These are phyloP conservation scores for Cryptophagus acutangulus DNA, from an alignment of 2,888 invertebrate genomes.

Conservation along the genomic window DNA sequence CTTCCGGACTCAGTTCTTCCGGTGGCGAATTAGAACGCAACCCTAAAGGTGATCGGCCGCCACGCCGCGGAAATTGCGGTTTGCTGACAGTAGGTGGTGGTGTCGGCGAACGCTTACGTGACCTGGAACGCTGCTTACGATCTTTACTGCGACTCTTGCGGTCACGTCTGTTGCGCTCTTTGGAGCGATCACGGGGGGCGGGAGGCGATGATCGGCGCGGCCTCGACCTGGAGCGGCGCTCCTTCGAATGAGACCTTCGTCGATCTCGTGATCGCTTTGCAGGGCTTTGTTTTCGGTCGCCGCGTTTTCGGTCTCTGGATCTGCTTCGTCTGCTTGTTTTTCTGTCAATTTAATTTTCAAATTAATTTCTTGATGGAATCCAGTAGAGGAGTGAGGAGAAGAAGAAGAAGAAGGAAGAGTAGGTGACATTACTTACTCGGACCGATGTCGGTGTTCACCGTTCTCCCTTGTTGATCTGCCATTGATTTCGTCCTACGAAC, in stretches of 20 bases:
- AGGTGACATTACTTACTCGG: slow-evolving; percentile 59
- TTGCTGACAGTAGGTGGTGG: slow-evolving; percentile 22
- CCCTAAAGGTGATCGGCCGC: slow-evolving; percentile 39
- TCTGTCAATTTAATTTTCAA: too few relatives aligned
- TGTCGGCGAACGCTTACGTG: slow-evolving; percentile 28
- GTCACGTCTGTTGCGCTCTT: slow-evolving; percentile 1
- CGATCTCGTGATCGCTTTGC: slow-evolving; percentile 3
- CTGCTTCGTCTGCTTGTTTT: slow-evolving; percentile 26
- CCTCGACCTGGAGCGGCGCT: slow-evolving; percentile 16
- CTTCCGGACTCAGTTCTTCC: slow-evolving; percentile 87
- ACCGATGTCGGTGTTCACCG: slow-evolving; percentile 51
- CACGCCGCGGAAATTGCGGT: slow-evolving; percentile 30
- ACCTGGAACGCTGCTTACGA: slow-evolving; percentile 21
- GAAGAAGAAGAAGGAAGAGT: too few relatives aligned
- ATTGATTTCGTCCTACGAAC: slow-evolving; percentile 52
- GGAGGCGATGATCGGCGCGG: slow-evolving; percentile 38
- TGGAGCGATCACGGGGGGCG: slow-evolving; percentile 38
- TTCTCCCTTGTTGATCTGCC: slow-evolving; percentile 57
- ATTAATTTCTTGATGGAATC: too few relatives aligned
- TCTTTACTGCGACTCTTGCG: slow-evolving; percentile 23
- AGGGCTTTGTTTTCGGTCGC: slow-evolving; percentile 14
- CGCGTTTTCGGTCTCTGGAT: slow-evolving; percentile 24
- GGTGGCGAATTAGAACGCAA: slow-evolving; percentile 57
- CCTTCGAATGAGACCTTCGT: neutral
- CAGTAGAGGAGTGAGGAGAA: too few relatives aligned